A percentile compares a stretch with the other conserved stretches of the same genome.
Evolutionary conservation across 2,113 vertebrate species (phyloP).

Genomic region (Antennarius striatus): DNA sequence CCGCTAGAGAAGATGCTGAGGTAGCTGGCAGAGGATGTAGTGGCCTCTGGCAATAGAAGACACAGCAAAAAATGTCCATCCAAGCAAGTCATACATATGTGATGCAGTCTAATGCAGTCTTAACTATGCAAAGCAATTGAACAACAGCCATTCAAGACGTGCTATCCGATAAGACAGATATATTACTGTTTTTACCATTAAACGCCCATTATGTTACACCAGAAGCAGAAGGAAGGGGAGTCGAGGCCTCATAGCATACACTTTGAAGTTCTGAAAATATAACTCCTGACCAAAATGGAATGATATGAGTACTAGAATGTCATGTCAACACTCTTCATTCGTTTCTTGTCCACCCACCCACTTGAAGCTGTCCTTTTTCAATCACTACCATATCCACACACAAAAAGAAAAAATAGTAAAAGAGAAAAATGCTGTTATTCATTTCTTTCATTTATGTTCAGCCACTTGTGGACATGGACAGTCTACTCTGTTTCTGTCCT

Average conservation of each 20-base stretch:
- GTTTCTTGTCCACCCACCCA: not conserved
- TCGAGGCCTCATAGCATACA: too few relatives aligned
- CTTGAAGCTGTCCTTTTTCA: not conserved
- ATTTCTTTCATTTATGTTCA: slow-evolving; percentile 39
- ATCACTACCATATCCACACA: not conserved
- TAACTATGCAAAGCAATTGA: not conserved
- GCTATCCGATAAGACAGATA: too few relatives aligned
- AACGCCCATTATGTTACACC: too few relatives aligned
- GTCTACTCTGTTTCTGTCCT: slow-evolving; percentile 37
- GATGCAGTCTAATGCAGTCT: slow-evolving; percentile 14
- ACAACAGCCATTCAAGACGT: not conserved
- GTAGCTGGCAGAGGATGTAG: slow-evolving; percentile 68
- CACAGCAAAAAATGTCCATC: slow-evolving; percentile 26
- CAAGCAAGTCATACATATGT: slow-evolving; percentile 23
- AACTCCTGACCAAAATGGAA: too few relatives aligned
- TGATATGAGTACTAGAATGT: not conserved
- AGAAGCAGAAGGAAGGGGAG: too few relatives aligned
- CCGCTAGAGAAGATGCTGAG: slow-evolving; percentile 74
- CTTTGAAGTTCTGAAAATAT: too few relatives aligned
- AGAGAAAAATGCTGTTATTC: slow-evolving; percentile 37
- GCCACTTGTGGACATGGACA: slow-evolving; percentile 35
- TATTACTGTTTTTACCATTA: too few relatives aligned
- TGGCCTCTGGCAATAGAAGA: slow-evolving; percentile 60
- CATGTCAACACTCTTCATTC: slow-evolving; percentile 1
- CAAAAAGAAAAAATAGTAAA: slow-evolving; percentile 8